Percentiles rank a stretch among this genome's conserved stretches.
These are phyloP conservation scores for Symphodus melops DNA, from an alignment of 2,113 vertebrate genomes.

Conservation along the genomic window DNA sequence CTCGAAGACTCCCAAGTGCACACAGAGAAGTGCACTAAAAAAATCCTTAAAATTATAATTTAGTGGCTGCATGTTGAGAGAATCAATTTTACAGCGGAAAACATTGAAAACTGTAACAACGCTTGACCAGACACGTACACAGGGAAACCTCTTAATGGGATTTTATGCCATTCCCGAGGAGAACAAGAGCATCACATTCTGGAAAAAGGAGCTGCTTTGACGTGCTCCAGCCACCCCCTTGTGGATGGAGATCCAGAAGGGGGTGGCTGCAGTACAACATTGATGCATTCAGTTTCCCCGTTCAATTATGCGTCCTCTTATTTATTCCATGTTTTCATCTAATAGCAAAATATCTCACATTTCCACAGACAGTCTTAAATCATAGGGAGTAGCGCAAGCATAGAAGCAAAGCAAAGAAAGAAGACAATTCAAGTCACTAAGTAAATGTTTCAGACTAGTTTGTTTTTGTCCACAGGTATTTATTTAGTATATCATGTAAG, in stretches of 20 bases:
- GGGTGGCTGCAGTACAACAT: constrained; percentile 23
- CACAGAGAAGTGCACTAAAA: constrained; percentile 39
- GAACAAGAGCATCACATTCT: constrained; percentile 18
- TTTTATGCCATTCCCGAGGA: constrained; percentile 26
- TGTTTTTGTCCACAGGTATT: constrained; percentile 64
- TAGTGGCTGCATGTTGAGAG: background rate
- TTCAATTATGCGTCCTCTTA: background rate
- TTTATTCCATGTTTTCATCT: constrained; percentile 1
- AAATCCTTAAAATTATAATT: background rate
- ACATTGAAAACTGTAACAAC: background rate
- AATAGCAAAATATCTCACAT: constrained; percentile 41
- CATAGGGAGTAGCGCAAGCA: no score
- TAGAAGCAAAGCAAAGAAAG: no score
- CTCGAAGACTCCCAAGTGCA: constrained; percentile 47
- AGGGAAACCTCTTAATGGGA: background rate
- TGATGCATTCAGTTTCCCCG: constrained; percentile 3
- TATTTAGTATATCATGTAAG: constrained; percentile 83
- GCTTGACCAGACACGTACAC: background rate
- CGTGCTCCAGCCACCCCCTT: constrained; percentile 63
- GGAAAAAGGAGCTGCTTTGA: constrained; percentile 42
- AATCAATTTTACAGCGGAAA: background rate
- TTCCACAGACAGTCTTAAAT: background rate
- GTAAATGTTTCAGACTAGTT: background rate
- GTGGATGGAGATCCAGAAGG: constrained; percentile 58
- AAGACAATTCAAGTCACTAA: background rate